Conservation (phyloP, 2,113 vertebrate genomes). For the Xenopus tropicalis region DNA sequence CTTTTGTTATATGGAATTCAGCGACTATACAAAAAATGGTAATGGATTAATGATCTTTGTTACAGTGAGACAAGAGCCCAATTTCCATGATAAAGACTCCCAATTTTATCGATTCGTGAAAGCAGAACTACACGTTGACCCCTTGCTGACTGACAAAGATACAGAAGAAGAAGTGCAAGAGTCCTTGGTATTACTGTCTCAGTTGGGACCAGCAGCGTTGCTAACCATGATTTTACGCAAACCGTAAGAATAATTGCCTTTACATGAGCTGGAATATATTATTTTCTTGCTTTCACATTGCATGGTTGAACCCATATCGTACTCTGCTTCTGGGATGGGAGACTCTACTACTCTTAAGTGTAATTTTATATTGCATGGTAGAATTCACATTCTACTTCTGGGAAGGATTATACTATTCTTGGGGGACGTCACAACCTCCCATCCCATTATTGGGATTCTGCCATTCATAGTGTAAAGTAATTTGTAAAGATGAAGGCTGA, state of each 20-base stretch:
- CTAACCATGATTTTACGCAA: slow-evolving; percentile 90
- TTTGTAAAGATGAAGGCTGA: too few species aligned
- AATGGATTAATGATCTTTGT: slow-evolving; percentile 14
- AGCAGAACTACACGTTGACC: slow-evolving; percentile 61
- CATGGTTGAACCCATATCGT: too few species aligned
- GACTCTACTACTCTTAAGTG: too few species aligned
- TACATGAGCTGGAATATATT: not conserved
- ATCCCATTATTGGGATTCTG: too few species aligned
- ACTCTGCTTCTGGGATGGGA: too few species aligned
- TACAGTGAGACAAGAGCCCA: slow-evolving; percentile 85
- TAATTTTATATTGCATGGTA: too few species aligned
- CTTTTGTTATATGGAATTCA: too few species aligned
- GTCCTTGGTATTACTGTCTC: slow-evolving; percentile 75
- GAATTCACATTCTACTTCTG: too few species aligned
- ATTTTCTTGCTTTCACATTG: too few species aligned
- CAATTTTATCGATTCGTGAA: slow-evolving; percentile 90
- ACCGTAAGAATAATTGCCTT: slow-evolving; percentile 65
- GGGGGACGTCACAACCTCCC: too few species aligned
- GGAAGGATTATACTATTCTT: too few species aligned
- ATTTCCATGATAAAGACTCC: slow-evolving; percentile 88
- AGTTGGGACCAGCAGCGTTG: slow-evolving; percentile 85
- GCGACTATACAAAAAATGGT: not conserved
- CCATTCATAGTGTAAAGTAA: too few species aligned
- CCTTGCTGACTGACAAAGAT: slow-evolving; percentile 60
- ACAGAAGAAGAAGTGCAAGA: slow-evolving; percentile 84